Evolutionary conservation across 2,113 vertebrate species (phyloP), one percentile per base, ranked within the genome.

Genomic region (Psammodynastes pulverulentus): DNA sequence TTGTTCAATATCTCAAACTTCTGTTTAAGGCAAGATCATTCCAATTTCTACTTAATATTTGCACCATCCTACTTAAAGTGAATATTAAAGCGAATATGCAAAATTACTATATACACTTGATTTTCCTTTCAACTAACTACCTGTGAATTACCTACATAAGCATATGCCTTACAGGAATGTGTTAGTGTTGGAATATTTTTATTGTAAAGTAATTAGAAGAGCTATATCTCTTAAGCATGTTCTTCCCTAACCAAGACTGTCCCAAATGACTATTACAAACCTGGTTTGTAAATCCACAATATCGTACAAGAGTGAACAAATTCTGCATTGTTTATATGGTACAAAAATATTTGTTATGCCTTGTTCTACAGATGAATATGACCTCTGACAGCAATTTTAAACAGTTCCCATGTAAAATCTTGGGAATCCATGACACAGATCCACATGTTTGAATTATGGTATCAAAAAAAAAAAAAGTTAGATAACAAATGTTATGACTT

Each of bases 1-100:
- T 3, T 56, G 23, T 56, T 56, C 54, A 56, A 56, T 56, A 24
- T 56, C 54, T 56, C 54, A 56, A 95, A 91, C 26, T 8, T 87
- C 93, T 92, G 58, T 49, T 56, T 92, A 67, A 96, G 94, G 89
- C 91, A 93, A 46, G 26, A n/a, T 72, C 86, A 89, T 93, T 95
- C 94, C 91, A 67, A 67, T 94, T 96, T 94, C 24, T 91, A 87
- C 39, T 56, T 93, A 67, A 67, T 13, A 15, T 67, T 67, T 67
- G 29, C 62, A 67, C 12, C 62, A 67, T 67, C 10, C 29, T n/a
- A n/a, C 4, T n/a, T 67, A 67, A 67, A 67, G 29, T 67, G 29
- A n/a, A 67, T 5, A 67, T 67, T 67, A n/a, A n/a, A n/a, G n/a
- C n/a, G n/a, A n/a, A 10, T 62, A 26, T 62, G 12, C 29, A n/a